Evolutionary conservation across 2,888 invertebrate species (phyloP), one percentile per base, ranked within the genome.

Genomic region (Macrosiphum euphorbiae): DNA sequence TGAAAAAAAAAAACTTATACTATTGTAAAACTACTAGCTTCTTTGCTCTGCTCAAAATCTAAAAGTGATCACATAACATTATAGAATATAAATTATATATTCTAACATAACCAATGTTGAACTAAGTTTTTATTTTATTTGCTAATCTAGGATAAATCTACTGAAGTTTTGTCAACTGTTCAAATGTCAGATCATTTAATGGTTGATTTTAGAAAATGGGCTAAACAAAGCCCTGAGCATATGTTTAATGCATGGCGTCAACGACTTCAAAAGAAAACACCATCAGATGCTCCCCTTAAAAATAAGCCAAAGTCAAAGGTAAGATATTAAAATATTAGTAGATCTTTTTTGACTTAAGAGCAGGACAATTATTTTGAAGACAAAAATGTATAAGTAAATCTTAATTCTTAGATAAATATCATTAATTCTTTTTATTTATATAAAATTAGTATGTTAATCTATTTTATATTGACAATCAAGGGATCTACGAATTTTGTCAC

Each of bases 141-240:
- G 10, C 20, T 50, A 84, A 90, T 92, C 78, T 90, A 96, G 95
- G 96, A 96, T 95, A 96, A 96, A 95, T 96, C 96, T 28, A 96
- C 96, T 0, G 96, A 96, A 28, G 96, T 96, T 44, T 95, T 97
- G 44, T 96, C 97, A 0, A 96, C 96, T 11, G 96, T 97, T 28
- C 96, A 96, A 88, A 96, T 96, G 41, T 96, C 96, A 0, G 97
- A 97, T 95, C 97, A 97, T 41, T 96, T 98, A 3, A 97, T 97
- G 87, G 97, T 98, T 28, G 97, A 98, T 95, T 97, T 98, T 47
- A 96, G 96, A 88, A 97, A 97, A 95, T 98, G 98, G 98, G 96
- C 98, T 26, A 96, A 96, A 86, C 97, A 97, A 44, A 97, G 98
- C 95, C 96, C 97, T 0, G 96, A 96, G 78, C 97, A 98, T 95